Percentiles rank a stretch among this genome's conserved stretches.
Conservation (phyloP, 2,113 vertebrate species). For the Zosterops borbonicus region DNA sequence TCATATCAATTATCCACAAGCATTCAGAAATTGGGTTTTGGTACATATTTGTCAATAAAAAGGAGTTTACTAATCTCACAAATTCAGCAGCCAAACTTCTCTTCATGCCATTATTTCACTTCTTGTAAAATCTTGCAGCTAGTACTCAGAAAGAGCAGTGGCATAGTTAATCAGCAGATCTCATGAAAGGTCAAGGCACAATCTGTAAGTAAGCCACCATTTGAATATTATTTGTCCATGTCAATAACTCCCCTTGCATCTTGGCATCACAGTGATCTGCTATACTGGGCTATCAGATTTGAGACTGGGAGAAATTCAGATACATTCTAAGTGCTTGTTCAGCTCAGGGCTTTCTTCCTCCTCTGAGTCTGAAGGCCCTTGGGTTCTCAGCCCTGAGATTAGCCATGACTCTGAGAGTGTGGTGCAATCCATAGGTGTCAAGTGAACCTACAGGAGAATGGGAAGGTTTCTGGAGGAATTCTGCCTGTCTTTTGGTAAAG, state of each 20-base stretch:
- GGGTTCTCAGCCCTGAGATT: background rate
- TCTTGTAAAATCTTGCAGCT: background rate
- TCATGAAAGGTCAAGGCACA: background rate
- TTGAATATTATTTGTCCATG: background rate
- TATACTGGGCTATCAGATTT: background rate
- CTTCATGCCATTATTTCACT: background rate
- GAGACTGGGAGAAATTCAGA: background rate
- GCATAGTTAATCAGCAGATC: background rate
- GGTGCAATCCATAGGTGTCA: background rate
- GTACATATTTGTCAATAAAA: background rate
- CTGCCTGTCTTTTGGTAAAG: background rate
- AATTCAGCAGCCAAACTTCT: background rate
- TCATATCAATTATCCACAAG: background rate
- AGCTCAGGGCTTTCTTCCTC: background rate
- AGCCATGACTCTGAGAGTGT: rapidly evolving
- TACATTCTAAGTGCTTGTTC: background rate
- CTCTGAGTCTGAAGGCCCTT: background rate
- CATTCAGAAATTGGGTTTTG: background rate
- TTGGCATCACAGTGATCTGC: rapidly evolving
- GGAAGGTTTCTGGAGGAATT: background rate
- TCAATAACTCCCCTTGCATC: background rate
- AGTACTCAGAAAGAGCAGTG: background rate
- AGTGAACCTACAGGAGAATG: background rate
- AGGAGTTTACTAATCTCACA: background rate
- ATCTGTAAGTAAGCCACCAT: background rate